A percentile compares a stretch with the other conserved stretches of the same genome.
These are phyloP conservation scores for Solen grandis DNA, from an alignment of 1,140 invertebrate genomes.

Conservation along the genomic window DNA sequence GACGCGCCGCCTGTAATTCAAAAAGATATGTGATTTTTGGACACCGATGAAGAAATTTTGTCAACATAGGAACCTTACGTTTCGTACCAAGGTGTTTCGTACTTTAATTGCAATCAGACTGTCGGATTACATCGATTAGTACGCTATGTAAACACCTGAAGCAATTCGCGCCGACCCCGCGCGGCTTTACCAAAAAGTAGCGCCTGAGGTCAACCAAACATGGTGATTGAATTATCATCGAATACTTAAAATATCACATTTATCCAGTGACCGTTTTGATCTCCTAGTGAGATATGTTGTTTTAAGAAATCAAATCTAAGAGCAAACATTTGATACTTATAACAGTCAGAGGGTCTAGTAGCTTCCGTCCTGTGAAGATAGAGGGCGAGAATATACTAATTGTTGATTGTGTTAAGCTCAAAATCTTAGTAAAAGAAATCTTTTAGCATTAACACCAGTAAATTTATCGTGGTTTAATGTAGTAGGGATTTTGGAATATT, in stretches of 20 bases:
- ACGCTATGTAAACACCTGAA: conserved; percentile 44
- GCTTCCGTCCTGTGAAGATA: neutral
- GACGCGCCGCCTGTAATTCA: conserved; percentile 7
- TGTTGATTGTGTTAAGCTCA: too few species aligned
- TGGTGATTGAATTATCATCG: conserved; percentile 38
- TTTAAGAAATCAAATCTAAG: neutral
- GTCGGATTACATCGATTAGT: conserved; percentile 49
- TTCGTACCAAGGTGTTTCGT: conserved; percentile 29
- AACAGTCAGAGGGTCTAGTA: neutral
- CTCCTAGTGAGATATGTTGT: neutral
- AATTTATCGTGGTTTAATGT: too few species aligned
- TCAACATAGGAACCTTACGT: conserved; percentile 30
- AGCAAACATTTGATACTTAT: neutral
- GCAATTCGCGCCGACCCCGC: conserved; percentile 22
- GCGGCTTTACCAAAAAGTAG: conserved; percentile 23
- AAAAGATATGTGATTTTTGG: neutral
- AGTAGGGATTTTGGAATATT: too few species aligned
- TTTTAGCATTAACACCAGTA: too few species aligned
- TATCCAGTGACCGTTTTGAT: conserved; percentile 29
- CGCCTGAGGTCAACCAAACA: conserved; percentile 32
- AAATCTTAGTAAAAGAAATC: too few species aligned
- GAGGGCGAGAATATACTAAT: neutral
- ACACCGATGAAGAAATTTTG: conserved; percentile 8
- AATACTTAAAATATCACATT: conserved; percentile 2
- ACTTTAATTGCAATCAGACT: conserved; percentile 52